Percentiles rank a stretch among this genome's conserved stretches.
These are phyloP conservation scores for Drosophila pectinifera DNA, from an alignment of 1,140 invertebrate species.

Conservation along the genomic window DNA sequence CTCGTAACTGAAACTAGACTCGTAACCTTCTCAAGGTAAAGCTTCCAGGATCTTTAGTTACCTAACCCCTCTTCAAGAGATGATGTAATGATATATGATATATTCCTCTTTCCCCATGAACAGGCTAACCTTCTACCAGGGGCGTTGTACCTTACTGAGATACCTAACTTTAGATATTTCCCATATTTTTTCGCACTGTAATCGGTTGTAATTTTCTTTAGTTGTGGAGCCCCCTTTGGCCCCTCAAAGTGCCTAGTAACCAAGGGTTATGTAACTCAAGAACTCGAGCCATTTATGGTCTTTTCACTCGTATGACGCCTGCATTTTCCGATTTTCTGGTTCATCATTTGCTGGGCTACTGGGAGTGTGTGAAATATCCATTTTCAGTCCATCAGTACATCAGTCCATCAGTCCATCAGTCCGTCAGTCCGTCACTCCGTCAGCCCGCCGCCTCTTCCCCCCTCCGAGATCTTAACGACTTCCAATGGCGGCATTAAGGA, in stretches of 20 bases:
- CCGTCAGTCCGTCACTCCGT: constrained; percentile 10
- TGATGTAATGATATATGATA: not conserved
- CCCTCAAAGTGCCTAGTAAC: not conserved
- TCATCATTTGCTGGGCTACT: constrained; percentile 27
- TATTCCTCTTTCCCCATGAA: no score
- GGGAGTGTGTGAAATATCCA: constrained; percentile 41
- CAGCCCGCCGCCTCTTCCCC: not conserved
- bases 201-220: not conserved
- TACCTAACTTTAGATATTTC: not conserved
- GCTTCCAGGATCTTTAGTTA: not conserved
- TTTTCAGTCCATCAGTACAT: constrained; percentile 25
- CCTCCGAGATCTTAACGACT: constrained; percentile 48
- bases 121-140: no score
- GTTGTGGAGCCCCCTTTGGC: not conserved
- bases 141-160: not conserved
- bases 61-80: no score
- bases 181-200: not conserved
- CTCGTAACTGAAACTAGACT: not conserved
- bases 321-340: constrained; percentile 22
- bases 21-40: not conserved
- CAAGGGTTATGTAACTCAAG: constrained; percentile 1
- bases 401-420: constrained; percentile 10
- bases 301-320: constrained; percentile 4
- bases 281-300: not conserved
- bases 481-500: constrained; percentile 60